Conservation (phyloP, 2,888 invertebrate genomes). For the Bembecia ichneumoniformis region DNA sequence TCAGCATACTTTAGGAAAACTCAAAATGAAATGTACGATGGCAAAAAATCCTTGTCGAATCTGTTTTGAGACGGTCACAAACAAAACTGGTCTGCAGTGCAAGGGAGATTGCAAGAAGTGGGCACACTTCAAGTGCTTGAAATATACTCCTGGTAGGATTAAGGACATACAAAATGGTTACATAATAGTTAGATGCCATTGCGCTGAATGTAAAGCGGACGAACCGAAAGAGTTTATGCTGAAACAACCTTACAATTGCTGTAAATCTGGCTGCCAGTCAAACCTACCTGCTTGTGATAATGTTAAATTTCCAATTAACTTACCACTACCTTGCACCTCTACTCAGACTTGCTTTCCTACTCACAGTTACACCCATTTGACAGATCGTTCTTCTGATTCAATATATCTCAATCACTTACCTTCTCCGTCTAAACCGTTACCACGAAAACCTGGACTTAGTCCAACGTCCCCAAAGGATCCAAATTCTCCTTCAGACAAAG, state of each 20-base stretch:
- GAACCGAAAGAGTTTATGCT: not conserved
- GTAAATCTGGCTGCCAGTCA: constrained; percentile 1
- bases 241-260: not conserved
- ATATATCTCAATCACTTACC: too few species aligned
- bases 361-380: too few species aligned
- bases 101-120: constrained; percentile 47
- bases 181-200: constrained; percentile 51
- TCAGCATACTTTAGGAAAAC: too few species aligned
- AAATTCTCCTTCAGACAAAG: too few species aligned
- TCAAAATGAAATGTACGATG: not conserved
- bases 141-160: constrained; percentile 52
- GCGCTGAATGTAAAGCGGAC: constrained; percentile 41
- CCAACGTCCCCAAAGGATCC: too few species aligned
- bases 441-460: too few species aligned
- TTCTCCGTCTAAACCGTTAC: too few species aligned
- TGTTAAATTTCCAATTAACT: not conserved
- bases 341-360: too few species aligned
- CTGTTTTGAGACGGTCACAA: constrained; percentile 36
- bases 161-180: constrained; percentile 44
- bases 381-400: too few species aligned
- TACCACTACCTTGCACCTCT: too few species aligned
- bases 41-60: constrained; percentile 50
- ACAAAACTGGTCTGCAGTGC: constrained; percentile 46
- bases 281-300: constrained; percentile 1
- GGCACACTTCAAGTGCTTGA: constrained; percentile 49